A percentile compares a stretch with the other conserved stretches of the same genome.
phyloP scores from a whole-genome alignment of 2,113 vertebrate genomes.

The Diglossa brunneiventris region DNA sequence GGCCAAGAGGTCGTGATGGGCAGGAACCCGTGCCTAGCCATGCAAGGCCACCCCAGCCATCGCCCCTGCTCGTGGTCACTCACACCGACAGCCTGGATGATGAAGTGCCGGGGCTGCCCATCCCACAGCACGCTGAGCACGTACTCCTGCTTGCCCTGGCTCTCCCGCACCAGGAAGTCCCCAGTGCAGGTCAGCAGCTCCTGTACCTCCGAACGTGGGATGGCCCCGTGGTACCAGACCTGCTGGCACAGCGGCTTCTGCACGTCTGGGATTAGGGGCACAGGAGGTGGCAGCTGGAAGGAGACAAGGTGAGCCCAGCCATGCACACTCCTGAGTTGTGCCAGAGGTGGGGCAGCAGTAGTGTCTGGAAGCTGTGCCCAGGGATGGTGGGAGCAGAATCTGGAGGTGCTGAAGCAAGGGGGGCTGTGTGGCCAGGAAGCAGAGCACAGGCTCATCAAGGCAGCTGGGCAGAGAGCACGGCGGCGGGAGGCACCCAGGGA shows the following conservation, averaged over 20 bases:
- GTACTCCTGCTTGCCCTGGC: constrained; percentile 91
- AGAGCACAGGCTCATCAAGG: neutral
- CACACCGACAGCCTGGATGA: constrained; percentile 86
- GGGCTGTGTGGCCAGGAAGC: neutral
- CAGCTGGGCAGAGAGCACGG: neutral
- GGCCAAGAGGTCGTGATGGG: neutral
- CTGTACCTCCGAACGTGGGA: constrained; percentile 86
- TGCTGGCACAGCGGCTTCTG: constrained; percentile 90
- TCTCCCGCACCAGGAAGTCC: constrained; percentile 93
- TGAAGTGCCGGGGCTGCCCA: constrained; percentile 87
- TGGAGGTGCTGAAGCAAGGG: neutral
- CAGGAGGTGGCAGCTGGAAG: constrained; percentile 76
- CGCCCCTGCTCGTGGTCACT: constrained; percentile 27
- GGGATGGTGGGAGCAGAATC: neutral
- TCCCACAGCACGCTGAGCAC: constrained; percentile 92
- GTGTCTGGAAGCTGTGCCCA: neutral
- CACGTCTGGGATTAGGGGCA: constrained; percentile 74
- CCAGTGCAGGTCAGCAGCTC: constrained; percentile 82
- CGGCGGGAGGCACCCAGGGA: neutral
- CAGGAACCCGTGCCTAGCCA: neutral
- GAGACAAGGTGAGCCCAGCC: neutral
- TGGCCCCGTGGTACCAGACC: constrained; percentile 93
- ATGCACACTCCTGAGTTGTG: accelerated
- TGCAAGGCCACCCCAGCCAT: neutral
- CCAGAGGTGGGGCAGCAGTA: accelerated